These are phyloP conservation scores for Colletes collaris DNA, from an alignment of 2,888 invertebrate species.

Conservation along the genomic window DNA sequence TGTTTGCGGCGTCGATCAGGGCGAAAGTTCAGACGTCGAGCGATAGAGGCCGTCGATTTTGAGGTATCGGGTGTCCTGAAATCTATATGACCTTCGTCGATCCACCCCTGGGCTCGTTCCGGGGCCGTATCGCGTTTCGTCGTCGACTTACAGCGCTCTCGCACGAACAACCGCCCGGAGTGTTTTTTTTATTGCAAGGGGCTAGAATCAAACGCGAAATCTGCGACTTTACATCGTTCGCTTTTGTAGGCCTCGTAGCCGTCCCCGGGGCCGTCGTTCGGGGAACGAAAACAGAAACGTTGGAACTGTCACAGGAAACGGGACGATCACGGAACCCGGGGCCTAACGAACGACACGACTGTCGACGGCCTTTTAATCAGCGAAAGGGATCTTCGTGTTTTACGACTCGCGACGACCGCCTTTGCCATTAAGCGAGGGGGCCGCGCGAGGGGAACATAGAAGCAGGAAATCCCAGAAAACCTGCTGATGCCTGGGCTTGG, in stretches of 20 bases:
- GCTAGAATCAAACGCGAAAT: constrained; percentile 17
- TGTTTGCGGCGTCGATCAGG: constrained; percentile 24
- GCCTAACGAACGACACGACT: constrained; percentile 52
- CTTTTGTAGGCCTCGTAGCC: constrained; percentile 2
- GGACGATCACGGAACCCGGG: constrained; percentile 34
- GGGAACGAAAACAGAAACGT: constrained; percentile 31
- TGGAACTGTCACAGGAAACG: constrained; percentile 45
- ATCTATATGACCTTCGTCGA: constrained; percentile 55
- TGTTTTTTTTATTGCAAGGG: neutral
- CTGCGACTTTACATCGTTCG: constrained; percentile 15
- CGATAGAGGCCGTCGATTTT: constrained; percentile 30
- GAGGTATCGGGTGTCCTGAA: constrained; percentile 53
- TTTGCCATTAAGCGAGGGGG: constrained; percentile 16
- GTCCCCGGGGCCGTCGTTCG: neutral
- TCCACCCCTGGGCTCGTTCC: constrained; percentile 41
- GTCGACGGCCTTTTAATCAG: constrained; percentile 63
- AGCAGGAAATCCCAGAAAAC: constrained; percentile 31
- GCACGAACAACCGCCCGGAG: neutral
- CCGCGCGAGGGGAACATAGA: constrained; percentile 17
- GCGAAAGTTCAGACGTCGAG: constrained; percentile 29
- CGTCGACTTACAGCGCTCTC: constrained; percentile 24
- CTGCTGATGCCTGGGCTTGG: neutral
- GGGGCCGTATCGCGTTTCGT: constrained; percentile 45
- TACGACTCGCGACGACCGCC: constrained; percentile 62
- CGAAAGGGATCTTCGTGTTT: constrained; percentile 64